phyloP scores from a whole-genome alignment of 2,888 invertebrate species.

The Andrena chrysosceles region DNA sequence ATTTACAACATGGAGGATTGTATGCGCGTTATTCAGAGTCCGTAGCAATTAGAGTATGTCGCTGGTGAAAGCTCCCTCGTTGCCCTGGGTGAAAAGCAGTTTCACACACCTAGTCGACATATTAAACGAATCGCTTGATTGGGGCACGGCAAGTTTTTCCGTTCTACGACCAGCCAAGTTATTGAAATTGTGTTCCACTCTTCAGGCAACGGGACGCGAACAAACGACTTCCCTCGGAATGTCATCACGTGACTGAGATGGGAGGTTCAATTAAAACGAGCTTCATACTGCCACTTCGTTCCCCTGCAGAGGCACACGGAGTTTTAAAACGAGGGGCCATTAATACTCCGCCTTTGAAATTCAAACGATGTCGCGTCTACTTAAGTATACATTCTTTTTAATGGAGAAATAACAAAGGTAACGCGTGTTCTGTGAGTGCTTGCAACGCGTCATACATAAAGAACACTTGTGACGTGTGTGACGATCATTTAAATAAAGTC shows the following conservation, averaged over 20 bases:
- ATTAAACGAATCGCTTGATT: constrained; percentile 56
- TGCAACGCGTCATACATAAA: background rate
- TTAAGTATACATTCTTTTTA: constrained; percentile 15
- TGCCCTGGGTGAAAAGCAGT: constrained; percentile 6
- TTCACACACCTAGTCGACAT: constrained; percentile 3
- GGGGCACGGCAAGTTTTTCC: constrained; percentile 49
- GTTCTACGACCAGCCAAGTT: constrained; percentile 37
- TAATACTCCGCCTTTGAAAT: constrained; percentile 9
- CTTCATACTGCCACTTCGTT: background rate
- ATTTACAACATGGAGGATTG: background rate
- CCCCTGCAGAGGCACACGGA: background rate
- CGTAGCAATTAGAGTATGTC: constrained; percentile 37
- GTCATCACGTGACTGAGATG: constrained; percentile 2
- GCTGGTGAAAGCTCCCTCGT: constrained; percentile 10
- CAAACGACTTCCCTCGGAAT: constrained; percentile 9
- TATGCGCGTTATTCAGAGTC: background rate
- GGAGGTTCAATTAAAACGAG: constrained; percentile 1
- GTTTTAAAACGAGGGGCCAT: constrained; percentile 1
- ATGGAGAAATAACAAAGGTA: background rate
- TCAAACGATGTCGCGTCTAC: background rate
- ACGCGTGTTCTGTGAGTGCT: background rate
- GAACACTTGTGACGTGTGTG: background rate
- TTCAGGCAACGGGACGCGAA: constrained; percentile 1
- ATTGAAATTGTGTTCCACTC: constrained; percentile 40
- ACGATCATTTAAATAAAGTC: background rate